A percentile compares a stretch with the other conserved stretches of the same genome.
phyloP scores from a whole-genome alignment of 2,797 vertebrate genomes.

The Nothura maculosa region DNA sequence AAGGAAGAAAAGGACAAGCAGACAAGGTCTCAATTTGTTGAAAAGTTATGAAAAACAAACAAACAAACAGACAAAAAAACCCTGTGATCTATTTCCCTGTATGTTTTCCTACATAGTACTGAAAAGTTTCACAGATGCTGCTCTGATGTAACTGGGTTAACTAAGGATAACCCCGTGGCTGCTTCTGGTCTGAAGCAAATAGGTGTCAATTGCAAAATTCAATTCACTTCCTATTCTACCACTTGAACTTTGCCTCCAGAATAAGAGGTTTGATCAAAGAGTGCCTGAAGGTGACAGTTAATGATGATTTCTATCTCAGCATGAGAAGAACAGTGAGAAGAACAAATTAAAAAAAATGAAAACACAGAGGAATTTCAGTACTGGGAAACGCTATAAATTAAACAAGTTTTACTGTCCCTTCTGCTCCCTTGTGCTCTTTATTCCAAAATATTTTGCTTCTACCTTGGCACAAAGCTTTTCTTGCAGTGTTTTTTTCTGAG shows the following conservation, averaged over 20 bases:
- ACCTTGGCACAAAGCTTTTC: not conserved
- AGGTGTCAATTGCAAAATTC: not conserved
- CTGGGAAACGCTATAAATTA: not conserved
- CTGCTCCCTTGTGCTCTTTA: not conserved
- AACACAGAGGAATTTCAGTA: not conserved
- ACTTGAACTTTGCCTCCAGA: not conserved
- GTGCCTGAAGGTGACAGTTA: not conserved
- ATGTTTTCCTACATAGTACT: not conserved
- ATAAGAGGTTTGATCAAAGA: not conserved
- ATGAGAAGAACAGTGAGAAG: not conserved
- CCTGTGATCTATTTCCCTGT: not conserved
- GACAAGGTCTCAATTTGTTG: not conserved
- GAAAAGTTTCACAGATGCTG: not conserved
- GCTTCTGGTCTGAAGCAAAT: conserved; percentile 12
- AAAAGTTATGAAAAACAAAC: not conserved
- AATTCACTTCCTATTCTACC: not conserved
- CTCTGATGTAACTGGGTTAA: not conserved
- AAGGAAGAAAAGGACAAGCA: not conserved
- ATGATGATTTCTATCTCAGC: not conserved
- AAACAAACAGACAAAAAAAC: not conserved
- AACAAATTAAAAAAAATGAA: not conserved
- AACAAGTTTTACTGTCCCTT: not conserved
- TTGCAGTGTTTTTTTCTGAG: not conserved
- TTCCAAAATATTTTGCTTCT: not conserved
- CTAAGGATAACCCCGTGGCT: not conserved